Base-by-base conservation (phyloP, 2,113 vertebrate species). In the Ctenomys sociabilis region DNA sequence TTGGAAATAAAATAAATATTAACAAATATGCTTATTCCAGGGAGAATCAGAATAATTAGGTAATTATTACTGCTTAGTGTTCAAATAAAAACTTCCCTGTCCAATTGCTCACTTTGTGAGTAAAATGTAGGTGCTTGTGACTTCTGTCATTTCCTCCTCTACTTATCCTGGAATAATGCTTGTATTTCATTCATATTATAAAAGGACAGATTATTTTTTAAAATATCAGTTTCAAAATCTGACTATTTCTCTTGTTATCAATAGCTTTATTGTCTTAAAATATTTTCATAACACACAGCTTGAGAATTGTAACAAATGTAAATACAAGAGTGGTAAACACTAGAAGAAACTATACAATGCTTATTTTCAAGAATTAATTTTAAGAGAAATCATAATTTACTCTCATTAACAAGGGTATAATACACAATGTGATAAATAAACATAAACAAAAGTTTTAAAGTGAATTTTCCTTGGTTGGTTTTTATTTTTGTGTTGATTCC, bases 121-220 rank as follows among this genome's bases (percentile, higher is more conserved):
- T 99, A 94, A 97, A 99, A 49, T 99, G 99, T 92, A 99, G 99
- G 78, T 99, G 99, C 96, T 99, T 99, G 14, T 99, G 98, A 0
- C 97, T 97, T 97, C 99, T 99, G 8, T 63, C 61, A 63, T 5
- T 37, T 37, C 1, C 13, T 64, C 96, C 99, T 99, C 28, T 99
- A 99, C 0, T 80, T 95, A 99, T n/a, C 99, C 99, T 97, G 96
- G 35, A 90, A 98, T 14, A 92, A 99, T 99, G 97, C 84, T 99
- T 66, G 86, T n/a, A 99, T 98, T 97, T 99, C 99, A 86, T 99
- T 99, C 99, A 99, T 99, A 92, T 99, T 99, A 99, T 99, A 94
- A 64, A 98, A 98, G 92, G 61, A 72, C 22, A 24, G 68, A 30
- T 75, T 40, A 64, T 28, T 66, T 68, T 73, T 75, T 12, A 73